Conservation (phyloP, 2,113 vertebrate genomes). For the Prolemur simus region DNA sequence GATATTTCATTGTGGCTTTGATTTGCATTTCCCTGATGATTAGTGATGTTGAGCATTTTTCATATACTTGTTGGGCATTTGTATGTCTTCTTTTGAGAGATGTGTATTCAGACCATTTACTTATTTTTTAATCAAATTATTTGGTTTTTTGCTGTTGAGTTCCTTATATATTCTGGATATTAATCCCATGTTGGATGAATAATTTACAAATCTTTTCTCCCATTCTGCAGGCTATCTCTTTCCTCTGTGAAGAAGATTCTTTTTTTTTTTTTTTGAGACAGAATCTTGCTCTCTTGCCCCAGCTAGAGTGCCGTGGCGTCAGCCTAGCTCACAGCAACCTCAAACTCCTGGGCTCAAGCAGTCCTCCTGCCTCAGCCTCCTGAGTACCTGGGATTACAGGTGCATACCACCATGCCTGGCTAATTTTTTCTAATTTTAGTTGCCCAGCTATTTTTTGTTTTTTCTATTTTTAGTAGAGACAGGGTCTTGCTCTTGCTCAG, state of each 20-base stretch:
- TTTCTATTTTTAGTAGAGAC: no score
- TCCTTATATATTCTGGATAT: not conserved
- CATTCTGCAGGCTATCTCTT: not conserved
- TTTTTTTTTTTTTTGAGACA: no score
- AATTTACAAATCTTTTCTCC: not conserved
- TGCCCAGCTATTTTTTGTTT: no score
- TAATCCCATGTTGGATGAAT: not conserved
- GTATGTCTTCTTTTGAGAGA: not conserved
- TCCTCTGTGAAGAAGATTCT: not conserved
- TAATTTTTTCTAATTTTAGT: no score
- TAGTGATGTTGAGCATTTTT: not conserved
- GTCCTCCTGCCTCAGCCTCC: no score
- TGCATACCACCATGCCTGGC: no score
- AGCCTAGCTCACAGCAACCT: no score
- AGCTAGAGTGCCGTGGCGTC: no score
- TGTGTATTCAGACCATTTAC: not conserved
- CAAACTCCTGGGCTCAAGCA: no score
- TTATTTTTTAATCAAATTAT: not conserved
- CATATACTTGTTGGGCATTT: not conserved
- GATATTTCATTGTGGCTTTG: not conserved
- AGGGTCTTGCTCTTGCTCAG: no score
- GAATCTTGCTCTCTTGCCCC: no score
- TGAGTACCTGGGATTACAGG: no score
- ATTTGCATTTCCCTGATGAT: not conserved
- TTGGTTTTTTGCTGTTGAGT: not conserved